Base-by-base conservation (phyloP, 2,797 vertebrate species). In the Spondyliosoma cantharus region DNA sequence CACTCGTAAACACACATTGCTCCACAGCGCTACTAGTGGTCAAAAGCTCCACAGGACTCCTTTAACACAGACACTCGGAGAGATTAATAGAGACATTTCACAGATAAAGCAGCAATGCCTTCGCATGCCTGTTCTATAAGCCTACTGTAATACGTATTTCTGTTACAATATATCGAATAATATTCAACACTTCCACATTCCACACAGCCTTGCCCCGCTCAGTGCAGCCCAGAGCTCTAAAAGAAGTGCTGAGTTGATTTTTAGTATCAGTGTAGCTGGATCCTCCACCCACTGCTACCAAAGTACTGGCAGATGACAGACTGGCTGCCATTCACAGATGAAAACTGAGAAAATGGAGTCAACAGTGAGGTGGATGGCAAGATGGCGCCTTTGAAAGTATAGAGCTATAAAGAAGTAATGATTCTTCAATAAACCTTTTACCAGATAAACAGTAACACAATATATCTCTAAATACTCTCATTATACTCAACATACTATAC, bases 201-300 rank as follows among this genome's bases (percentile, higher is more conserved):
- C 69, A 68, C 63, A 25, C 60, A 25, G 68, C 54, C 65, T 67
- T 32, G 86, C 76, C 79, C 84, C 3, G 72, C 88, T 89, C 54
- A 86, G 71, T 74, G 89, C 90, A 88, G 84, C 86, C 82, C 87
- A 45, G 80, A 3, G 45, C 79, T 81, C 84, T 74, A 67, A 83
- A 49, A 65, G 52, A 75, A 59, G 64, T 63, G 53, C 58, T 52
- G 57, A 57, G 75, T 83, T 19, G 6, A 68, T 83, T 4, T 71
- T 56, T 14, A 37, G 78, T 76, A 81, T 83, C 77, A 62, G 76
- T 79, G 84, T 64, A 82, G 82, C 83, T 80, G 85, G 75, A 87
- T 59, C 65, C 37, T 60, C 43, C 52, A 24, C 58, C 72, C 60
- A 67, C 53, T 78, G 71, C 80, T 78, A 65, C 70, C 75, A 86